Evolutionary conservation across 2,113 vertebrate genomes (phyloP).

Genomic region (Oreochromis spilurus): DNA sequence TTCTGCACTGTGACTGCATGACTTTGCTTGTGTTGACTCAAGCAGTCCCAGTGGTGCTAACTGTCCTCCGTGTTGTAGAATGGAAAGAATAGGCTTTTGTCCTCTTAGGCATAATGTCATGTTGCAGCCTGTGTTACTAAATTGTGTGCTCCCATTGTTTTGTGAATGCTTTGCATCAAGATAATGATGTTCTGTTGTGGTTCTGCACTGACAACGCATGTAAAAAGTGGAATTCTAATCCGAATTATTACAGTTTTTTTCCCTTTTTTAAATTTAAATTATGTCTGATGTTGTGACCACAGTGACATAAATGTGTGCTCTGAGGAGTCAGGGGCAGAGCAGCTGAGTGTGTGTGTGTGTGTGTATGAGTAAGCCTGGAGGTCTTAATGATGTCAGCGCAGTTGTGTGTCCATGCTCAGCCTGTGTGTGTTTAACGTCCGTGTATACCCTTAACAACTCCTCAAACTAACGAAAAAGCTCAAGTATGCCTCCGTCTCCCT

Average conservation of each 20-base stretch:
- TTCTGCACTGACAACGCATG: slow-evolving; percentile 51
- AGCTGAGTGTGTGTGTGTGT: background rate
- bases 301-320: background rate
- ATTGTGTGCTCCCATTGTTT: slow-evolving; percentile 46
- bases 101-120: slow-evolving; percentile 43
- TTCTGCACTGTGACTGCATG: slow-evolving; percentile 38
- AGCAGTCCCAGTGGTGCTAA: slow-evolving; percentile 45
- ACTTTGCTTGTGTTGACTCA: slow-evolving; percentile 31
- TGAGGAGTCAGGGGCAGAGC: slow-evolving; percentile 10
- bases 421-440: slow-evolving; percentile 6
- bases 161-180: slow-evolving; percentile 25
- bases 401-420: background rate
- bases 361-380: background rate
- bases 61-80: slow-evolving; percentile 37
- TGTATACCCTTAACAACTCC: background rate
- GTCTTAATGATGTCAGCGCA: slow-evolving; percentile 31
- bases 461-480: slow-evolving; percentile 33
- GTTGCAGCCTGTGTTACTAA: slow-evolving; percentile 39
- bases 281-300: background rate
- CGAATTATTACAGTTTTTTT: background rate
- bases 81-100: slow-evolving; percentile 57
- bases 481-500: background rate
- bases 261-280: background rate
- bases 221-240: background rate
- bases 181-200: slow-evolving; percentile 23